phyloP scores from a whole-genome alignment of 2,888 invertebrate species.

The Phyllotreta cruciferae region DNA sequence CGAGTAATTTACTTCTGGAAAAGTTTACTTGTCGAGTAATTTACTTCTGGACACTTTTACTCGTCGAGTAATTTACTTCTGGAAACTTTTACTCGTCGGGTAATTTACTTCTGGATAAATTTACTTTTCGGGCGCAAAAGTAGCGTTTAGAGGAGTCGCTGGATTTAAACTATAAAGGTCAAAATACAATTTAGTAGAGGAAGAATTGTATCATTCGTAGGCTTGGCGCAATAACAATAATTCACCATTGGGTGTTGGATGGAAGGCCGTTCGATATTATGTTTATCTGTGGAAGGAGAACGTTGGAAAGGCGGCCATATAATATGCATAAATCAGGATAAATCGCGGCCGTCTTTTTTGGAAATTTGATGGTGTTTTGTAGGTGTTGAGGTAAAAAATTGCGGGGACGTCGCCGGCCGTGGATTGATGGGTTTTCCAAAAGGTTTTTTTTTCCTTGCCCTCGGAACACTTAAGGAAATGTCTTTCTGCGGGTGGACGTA shows the following conservation, averaged over 20 bases:
- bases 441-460: background rate
- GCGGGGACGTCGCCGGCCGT: constrained; percentile 10
- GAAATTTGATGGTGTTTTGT: constrained; percentile 52
- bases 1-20: too few relatives aligned
- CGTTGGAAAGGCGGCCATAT: constrained; percentile 38
- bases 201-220: background rate
- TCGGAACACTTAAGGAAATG: constrained; percentile 13
- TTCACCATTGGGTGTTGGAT: constrained; percentile 30
- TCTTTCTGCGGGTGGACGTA: constrained; percentile 1
- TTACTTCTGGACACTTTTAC: too few relatives aligned
- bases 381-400: constrained; percentile 42
- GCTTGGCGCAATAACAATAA: constrained; percentile 32
- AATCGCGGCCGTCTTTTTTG: constrained; percentile 43
- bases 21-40: too few relatives aligned
- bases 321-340: constrained; percentile 47
- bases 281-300: constrained; percentile 38
- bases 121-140: too few relatives aligned
- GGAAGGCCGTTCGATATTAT: constrained; percentile 35
- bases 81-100: too few relatives aligned
- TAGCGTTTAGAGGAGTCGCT: too few relatives aligned
- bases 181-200: constrained; percentile 8
- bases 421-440: constrained; percentile 7
- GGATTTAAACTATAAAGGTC: too few relatives aligned
- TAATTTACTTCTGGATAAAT: too few relatives aligned
- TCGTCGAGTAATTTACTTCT: too few relatives aligned